A percentile compares a stretch with the other conserved stretches of the same genome.
Conservation (phyloP, 2,888 invertebrate species). For the Euphydryas editha region DNA sequence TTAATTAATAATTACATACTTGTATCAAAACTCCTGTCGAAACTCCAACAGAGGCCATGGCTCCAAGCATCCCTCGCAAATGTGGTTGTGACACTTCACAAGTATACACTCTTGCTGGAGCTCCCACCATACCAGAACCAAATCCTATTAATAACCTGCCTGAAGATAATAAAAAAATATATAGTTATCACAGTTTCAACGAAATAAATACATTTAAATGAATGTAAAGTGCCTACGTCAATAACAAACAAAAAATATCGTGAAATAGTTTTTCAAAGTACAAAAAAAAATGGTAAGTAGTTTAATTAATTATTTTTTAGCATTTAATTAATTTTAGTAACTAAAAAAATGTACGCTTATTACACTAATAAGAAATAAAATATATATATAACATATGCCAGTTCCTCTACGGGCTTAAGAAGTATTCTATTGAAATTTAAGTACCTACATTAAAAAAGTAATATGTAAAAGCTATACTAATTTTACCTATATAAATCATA, state of each 20-base stretch:
- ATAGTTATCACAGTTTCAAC: neutral
- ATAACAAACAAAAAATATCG: no score
- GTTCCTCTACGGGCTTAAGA: no score
- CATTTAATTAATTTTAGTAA: no score
- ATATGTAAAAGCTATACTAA: neutral
- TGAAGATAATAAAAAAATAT: constrained; percentile 42
- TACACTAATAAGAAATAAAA: no score
- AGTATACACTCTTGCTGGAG: constrained; percentile 87
- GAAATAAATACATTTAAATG: neutral
- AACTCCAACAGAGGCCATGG: constrained; percentile 88
- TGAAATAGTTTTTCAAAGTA: no score
- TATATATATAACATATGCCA: no score
- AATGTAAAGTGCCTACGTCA: no score
- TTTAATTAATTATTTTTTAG: no score
- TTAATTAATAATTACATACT: no score
- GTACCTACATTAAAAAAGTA: neutral
- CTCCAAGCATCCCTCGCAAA: constrained; percentile 88
- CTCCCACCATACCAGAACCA: constrained; percentile 89
- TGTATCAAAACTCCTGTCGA: constrained; percentile 87
- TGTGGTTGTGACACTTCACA: constrained; percentile 89
- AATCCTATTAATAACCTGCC: constrained; percentile 86
- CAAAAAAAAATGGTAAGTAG: no score
- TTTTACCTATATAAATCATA: constrained; percentile 85
- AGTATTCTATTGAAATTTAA: no score
- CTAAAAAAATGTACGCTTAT: no score